phyloP scores from a whole-genome alignment of 1,140 invertebrate genomes.

The Maconellicoccus hirsutus region DNA sequence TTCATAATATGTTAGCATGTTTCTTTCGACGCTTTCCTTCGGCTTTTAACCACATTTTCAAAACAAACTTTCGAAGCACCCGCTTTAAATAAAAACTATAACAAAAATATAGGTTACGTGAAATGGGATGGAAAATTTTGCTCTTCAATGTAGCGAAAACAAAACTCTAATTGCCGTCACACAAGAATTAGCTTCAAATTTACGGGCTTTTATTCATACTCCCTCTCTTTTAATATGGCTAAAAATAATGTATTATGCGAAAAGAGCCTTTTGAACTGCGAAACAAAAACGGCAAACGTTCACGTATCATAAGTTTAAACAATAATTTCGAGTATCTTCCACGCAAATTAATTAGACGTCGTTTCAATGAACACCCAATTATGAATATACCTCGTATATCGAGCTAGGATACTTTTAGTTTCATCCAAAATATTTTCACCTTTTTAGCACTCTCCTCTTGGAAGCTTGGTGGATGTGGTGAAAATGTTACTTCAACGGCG shows the following conservation, averaged over 20 bases:
- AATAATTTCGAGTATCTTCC: not conserved
- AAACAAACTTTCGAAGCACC: slow-evolving; percentile 8
- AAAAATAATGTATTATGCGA: not conserved
- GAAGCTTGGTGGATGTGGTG: no score
- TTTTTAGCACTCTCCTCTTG: no score
- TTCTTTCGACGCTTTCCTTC: not conserved
- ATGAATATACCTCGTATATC: not conserved
- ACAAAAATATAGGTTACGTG: slow-evolving; percentile 4
- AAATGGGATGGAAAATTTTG: not conserved
- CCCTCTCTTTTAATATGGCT: not conserved
- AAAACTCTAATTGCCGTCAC: slow-evolving; percentile 7
- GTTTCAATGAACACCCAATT: not conserved
- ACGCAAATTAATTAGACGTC: not conserved
- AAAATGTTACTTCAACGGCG: no score
- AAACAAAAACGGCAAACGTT: not conserved
- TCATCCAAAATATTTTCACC: no score
- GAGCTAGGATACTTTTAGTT: not conserved
- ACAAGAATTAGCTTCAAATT: slow-evolving; percentile 9
- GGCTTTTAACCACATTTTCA: not conserved
- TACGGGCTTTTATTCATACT: not conserved
- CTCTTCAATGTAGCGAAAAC: not conserved
- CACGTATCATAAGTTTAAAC: slow-evolving; percentile 4
- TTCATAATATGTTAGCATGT: not conserved
- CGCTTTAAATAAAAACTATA: not conserved
- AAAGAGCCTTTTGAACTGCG: slow-evolving; percentile 1